These are phyloP conservation scores for Acleris sparsana DNA, from an alignment of 2,888 invertebrate genomes.

Conservation along the genomic window DNA sequence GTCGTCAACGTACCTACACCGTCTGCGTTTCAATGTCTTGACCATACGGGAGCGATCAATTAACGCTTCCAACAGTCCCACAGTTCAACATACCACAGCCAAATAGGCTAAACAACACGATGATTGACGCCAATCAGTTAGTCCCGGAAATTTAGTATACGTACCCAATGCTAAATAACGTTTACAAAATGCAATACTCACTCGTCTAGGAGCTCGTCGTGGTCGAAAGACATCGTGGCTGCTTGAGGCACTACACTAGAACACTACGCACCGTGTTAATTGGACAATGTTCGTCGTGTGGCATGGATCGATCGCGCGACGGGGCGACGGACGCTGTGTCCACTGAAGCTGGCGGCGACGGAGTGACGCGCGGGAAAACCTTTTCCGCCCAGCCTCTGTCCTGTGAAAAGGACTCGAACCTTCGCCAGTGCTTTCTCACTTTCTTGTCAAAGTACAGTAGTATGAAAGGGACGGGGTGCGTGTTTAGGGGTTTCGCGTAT, in stretches of 20 bases:
- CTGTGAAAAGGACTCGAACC: not conserved
- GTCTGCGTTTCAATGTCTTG: conserved; percentile 1
- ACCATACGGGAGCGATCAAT: conserved; percentile 6
- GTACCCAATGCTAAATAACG: not conserved
- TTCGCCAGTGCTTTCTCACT: too few species aligned
- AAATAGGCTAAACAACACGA: not conserved
- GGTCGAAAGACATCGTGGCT: conserved; percentile 82
- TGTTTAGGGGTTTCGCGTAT: too few species aligned
- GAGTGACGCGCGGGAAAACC: conserved; percentile 39
- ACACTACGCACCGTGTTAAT: conserved; percentile 20
- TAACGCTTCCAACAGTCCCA: not conserved
- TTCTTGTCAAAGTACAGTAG: too few species aligned
- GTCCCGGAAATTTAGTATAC: not conserved
- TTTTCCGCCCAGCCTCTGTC: conserved; percentile 57
- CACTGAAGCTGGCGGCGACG: conserved; percentile 52
- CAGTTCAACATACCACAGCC: not conserved
- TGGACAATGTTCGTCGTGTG: conserved; percentile 38
- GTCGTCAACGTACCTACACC: conserved; percentile 13
- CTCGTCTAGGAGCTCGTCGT: conserved; percentile 88
- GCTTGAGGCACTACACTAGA: conserved; percentile 54
- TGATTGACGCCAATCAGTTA: not conserved
- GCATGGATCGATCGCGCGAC: conserved; percentile 64
- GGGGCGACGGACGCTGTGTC: conserved; percentile 60
- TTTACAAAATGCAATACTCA: conserved; percentile 75
- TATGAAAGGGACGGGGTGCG: too few species aligned